These are phyloP conservation scores for Horisme vitalbata DNA, from an alignment of 2,888 invertebrate species.

Conservation along the genomic window DNA sequence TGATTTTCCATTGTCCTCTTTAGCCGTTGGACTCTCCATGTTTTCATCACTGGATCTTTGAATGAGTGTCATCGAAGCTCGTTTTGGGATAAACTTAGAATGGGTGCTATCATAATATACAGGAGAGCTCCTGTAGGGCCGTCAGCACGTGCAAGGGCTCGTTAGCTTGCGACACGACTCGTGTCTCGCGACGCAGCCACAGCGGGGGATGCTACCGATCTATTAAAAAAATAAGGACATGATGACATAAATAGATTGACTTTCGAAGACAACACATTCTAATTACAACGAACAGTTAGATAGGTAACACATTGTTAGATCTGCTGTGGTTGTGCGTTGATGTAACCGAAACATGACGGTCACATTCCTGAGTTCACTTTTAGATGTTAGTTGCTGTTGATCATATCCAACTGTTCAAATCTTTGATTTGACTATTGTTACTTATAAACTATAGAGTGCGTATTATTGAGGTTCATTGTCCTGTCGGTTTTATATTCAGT, in stretches of 20 bases:
- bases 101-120: conserved; percentile 34
- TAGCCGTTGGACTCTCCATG: conserved; percentile 64
- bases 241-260: conserved; percentile 80
- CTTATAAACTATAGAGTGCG: conserved; percentile 33
- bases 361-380: conserved; percentile 74
- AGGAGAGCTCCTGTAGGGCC: conserved; percentile 34
- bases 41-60: conserved; percentile 53
- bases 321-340: conserved; percentile 64
- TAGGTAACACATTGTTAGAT: conserved; percentile 57
- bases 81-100: conserved; percentile 34
- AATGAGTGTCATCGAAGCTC: conserved; percentile 69
- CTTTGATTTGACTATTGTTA: conserved; percentile 34
- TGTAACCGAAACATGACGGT: conserved; percentile 82
- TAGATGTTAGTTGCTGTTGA: conserved; percentile 70
- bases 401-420: conserved; percentile 41
- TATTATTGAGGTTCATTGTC: conserved; percentile 45
- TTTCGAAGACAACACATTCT: conserved; percentile 60
- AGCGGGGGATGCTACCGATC: conserved; percentile 80
- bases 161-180: conserved; percentile 68
- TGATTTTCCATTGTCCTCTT: conserved; percentile 75
- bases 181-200: conserved; percentile 68
- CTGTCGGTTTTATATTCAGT: conserved; percentile 54
- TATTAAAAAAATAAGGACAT: conserved; percentile 82
- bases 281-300: conserved; percentile 57
- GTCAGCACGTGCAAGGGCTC: conserved; percentile 74